These are phyloP conservation scores for Tapera naevia DNA, from an alignment of 2,797 vertebrate species.

Conservation along the genomic window DNA sequence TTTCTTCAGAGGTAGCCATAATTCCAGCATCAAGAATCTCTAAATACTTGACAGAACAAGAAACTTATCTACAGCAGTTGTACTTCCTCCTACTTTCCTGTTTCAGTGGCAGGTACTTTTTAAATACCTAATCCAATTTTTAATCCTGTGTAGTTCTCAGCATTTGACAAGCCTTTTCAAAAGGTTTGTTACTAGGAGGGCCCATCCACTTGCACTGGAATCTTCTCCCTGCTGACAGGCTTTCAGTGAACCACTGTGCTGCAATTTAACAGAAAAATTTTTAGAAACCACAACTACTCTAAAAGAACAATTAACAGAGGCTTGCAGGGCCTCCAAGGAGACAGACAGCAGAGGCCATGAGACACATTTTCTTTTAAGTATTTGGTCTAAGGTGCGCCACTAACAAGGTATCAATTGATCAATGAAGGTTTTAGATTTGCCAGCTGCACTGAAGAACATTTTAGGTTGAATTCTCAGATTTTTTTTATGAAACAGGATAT, in stretches of 20 bases:
- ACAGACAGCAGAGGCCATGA: neutral
- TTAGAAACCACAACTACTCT: neutral
- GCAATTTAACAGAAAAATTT: neutral
- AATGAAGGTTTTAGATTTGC: neutral
- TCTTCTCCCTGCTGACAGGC: neutral
- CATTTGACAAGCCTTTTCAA: neutral
- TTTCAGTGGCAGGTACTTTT: neutral
- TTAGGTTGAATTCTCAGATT: neutral
- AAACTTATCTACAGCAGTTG: neutral
- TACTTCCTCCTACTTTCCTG: neutral
- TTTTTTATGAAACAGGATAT: neutral
- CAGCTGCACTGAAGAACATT: neutral
- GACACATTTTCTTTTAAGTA: neutral
- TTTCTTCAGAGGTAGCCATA: neutral
- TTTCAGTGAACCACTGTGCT: neutral
- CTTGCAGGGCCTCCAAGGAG: neutral
- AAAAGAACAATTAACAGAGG: neutral
- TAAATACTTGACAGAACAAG: neutral
- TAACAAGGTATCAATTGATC: neutral
- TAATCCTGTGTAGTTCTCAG: neutral
- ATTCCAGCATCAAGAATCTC: neutral
- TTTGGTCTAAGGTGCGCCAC: neutral
- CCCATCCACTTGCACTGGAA: neutral
- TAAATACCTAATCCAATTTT: neutral
- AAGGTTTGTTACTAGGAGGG: neutral